Evolutionary conservation across 2,797 vertebrate genomes (phyloP).

Genomic region (Gadopsis marmoratus): DNA sequence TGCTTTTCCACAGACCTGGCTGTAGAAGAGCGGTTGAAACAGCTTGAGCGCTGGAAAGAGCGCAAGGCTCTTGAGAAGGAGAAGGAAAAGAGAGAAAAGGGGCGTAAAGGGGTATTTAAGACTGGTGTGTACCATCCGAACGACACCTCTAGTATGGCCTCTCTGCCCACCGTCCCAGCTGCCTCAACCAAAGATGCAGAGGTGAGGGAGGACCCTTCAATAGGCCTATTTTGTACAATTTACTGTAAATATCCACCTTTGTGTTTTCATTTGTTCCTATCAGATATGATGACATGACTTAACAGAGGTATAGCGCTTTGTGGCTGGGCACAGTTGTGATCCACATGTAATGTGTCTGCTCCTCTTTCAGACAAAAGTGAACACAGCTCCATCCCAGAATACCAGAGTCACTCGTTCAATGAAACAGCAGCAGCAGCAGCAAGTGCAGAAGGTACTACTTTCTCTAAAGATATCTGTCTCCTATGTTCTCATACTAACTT

Average conservation of each 20-base stretch:
- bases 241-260: background rate
- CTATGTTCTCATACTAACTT: background rate
- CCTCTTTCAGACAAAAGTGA: conserved; percentile 60
- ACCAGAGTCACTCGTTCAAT: conserved; percentile 84
- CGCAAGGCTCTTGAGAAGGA: conserved; percentile 90
- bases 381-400: conserved; percentile 34
- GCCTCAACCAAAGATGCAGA: conserved; percentile 80
- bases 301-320: background rate
- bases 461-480: background rate
- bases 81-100: conserved; percentile 89
- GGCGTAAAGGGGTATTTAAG: conserved; percentile 90
- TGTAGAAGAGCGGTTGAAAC: conserved; percentile 82
- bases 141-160: conserved; percentile 61
- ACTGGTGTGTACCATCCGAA: conserved; percentile 89
- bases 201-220: conserved; percentile 24
- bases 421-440: conserved; percentile 71
- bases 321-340: background rate
- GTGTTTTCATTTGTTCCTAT: background rate
- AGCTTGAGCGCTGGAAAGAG: conserved; percentile 93
- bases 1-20: conserved; percentile 65
- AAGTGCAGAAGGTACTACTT: conserved; percentile 60
- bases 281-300: background rate
- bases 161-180: conserved; percentile 68
- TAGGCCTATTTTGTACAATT: background rate
- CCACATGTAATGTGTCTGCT: background rate